Percentiles rank a stretch among this genome's conserved stretches.
These are phyloP conservation scores for Lysandra coridon DNA, from an alignment of 2,888 invertebrate species.

Conservation along the genomic window DNA sequence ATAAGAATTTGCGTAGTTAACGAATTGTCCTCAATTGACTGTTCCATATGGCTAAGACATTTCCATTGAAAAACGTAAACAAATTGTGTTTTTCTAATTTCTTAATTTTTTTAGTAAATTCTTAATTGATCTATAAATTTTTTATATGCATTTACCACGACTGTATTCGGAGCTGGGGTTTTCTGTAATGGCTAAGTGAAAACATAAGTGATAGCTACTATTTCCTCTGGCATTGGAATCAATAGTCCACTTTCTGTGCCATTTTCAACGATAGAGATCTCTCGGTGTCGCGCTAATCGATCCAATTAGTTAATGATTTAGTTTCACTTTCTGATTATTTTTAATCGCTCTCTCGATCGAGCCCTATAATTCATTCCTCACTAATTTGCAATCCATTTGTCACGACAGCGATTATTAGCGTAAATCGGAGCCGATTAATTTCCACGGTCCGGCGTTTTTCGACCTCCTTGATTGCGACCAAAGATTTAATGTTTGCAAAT, in stretches of 20 bases:
- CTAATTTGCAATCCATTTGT: conserved; percentile 41
- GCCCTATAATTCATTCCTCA: conserved; percentile 48
- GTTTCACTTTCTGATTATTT: conserved; percentile 64
- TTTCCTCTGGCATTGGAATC: conserved; percentile 17
- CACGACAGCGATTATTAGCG: conserved; percentile 41
- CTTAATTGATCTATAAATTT: background rate
- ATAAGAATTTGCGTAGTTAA: conserved; percentile 21
- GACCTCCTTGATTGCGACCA: conserved; percentile 53
- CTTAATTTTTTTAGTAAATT: background rate
- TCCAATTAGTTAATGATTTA: conserved; percentile 62
- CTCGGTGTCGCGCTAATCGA: conserved; percentile 59
- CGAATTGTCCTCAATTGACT: conserved; percentile 4
- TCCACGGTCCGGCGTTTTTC: conserved; percentile 43
- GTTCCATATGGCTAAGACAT: conserved; percentile 6
- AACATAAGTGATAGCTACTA: conserved; percentile 17
- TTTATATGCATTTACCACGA: background rate
- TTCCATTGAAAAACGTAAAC: background rate
- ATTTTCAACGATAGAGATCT: conserved; percentile 48
- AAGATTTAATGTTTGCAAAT: conserved; percentile 62
- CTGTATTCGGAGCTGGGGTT: background rate
- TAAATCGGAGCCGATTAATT: conserved; percentile 48
- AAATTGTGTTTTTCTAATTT: background rate
- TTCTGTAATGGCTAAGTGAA: background rate
- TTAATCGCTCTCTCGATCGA: conserved; percentile 26
- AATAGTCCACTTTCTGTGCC: conserved; percentile 24